Evolutionary conservation across 2,888 invertebrate genomes (phyloP).

Genomic region (Diloba caeruleocephala): DNA sequence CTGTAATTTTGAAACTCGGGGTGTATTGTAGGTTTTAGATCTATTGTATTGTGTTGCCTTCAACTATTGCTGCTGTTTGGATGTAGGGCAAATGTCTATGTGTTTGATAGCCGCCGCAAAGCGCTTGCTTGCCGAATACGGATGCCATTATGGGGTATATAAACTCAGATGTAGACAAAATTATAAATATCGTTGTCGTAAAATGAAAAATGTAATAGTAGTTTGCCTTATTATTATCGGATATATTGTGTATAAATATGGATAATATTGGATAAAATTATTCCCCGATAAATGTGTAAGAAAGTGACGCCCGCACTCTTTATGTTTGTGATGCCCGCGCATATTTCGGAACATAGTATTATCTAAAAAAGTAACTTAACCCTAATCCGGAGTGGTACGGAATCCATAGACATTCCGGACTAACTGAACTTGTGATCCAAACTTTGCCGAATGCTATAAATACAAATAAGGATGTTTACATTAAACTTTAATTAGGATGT

Average conservation of each 20-base stretch:
- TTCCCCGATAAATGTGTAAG: slow-evolving; percentile 28
- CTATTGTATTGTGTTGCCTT: slow-evolving; percentile 91
- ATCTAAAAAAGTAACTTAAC: slow-evolving; percentile 87
- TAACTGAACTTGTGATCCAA: slow-evolving; percentile 80
- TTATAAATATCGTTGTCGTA: slow-evolving; percentile 23
- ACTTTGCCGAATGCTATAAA: slow-evolving; percentile 80
- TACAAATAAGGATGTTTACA: slow-evolving; percentile 83
- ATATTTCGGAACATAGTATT: slow-evolving; percentile 79
- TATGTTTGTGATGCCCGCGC: slow-evolving; percentile 69
- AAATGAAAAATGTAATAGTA: slow-evolving; percentile 40
- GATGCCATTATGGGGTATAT: slow-evolving; percentile 58
- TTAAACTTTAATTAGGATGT: slow-evolving; percentile 80
- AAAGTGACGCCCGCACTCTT: slow-evolving; percentile 68
- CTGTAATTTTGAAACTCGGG: slow-evolving; percentile 60
- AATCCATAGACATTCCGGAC: slow-evolving; percentile 65
- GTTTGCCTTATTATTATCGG: slow-evolving; percentile 55
- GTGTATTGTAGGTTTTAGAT: slow-evolving; percentile 66
- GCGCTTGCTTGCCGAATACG: slow-evolving; percentile 75
- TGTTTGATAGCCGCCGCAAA: slow-evolving; percentile 91
- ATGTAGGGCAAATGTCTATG: slow-evolving; percentile 91
- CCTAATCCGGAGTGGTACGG: slow-evolving; percentile 73
- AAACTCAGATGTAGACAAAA: slow-evolving; percentile 53
- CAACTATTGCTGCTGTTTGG: slow-evolving; percentile 95
- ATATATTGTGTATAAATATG: slow-evolving; percentile 51
- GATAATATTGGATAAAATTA: slow-evolving; percentile 49